Evolutionary conservation across 1,140 invertebrate genomes (phyloP).

Genomic region (Lepidurus apus): DNA sequence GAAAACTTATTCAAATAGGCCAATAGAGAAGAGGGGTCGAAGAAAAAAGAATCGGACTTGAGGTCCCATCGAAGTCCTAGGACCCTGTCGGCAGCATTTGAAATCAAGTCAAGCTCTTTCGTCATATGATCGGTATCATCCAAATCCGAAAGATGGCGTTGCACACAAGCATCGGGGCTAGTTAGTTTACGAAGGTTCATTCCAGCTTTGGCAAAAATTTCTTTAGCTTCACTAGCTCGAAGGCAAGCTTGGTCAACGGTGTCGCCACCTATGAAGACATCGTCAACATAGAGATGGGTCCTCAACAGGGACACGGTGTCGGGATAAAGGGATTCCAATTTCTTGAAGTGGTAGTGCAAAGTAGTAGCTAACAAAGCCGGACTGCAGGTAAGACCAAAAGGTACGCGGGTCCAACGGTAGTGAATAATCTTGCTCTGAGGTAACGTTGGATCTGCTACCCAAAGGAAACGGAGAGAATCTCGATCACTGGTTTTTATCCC

Average conservation of each 20-base stretch:
- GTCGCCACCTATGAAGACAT: not conserved
- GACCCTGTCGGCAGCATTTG: not conserved
- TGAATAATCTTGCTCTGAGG: not conserved
- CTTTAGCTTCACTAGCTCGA: constrained; percentile 35
- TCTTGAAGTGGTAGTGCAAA: constrained; percentile 31
- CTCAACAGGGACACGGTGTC: not conserved
- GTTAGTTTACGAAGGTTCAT: constrained; percentile 41
- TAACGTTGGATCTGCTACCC: not conserved
- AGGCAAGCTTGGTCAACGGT: constrained; percentile 22
- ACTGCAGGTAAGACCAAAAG: constrained; percentile 6
- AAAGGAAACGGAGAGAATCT: not conserved
- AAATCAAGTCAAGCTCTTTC: not conserved
- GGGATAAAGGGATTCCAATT: not conserved
- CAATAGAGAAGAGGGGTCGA: not conserved
- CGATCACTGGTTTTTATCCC: not conserved
- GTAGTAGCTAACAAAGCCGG: constrained; percentile 3
- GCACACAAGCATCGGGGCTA: constrained; percentile 36
- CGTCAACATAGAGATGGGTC: constrained; percentile 10
- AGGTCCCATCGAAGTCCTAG: not conserved
- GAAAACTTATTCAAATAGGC: not conserved
- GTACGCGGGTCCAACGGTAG: constrained; percentile 19
- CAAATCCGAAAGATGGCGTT: not conserved
- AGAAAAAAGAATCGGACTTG: not conserved
- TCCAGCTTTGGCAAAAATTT: constrained; percentile 36
- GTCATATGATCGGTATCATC: not conserved